Percentiles rank a stretch among this genome's conserved stretches.
Evolutionary conservation across 2,797 vertebrate species (phyloP).

Genomic region (Antennarius maculatus): DNA sequence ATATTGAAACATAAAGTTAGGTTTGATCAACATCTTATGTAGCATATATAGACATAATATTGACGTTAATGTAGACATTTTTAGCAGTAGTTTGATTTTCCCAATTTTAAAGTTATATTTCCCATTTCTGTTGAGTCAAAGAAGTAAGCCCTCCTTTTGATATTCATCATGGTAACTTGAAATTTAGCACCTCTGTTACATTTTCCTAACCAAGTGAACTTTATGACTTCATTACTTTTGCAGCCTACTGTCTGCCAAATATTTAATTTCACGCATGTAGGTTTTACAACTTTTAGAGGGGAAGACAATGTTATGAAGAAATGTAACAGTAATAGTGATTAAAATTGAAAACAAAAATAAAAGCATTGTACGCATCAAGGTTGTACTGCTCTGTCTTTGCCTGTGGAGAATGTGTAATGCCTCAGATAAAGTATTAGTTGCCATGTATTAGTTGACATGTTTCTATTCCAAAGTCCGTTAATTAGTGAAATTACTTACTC

Average conservation of each 20-base stretch:
- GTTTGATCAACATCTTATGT: not conserved
- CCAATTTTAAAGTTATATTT: not conserved
- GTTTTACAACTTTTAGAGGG: slow-evolving; percentile 1
- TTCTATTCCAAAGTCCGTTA: not conserved
- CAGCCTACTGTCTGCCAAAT: not conserved
- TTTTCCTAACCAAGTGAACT: not conserved
- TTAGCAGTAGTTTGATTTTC: not conserved
- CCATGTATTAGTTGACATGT: not conserved
- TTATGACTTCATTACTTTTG: not conserved
- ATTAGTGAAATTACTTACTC: not conserved
- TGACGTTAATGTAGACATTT: not conserved
- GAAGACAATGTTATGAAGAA: slow-evolving; percentile 9
- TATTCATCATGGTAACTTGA: not conserved
- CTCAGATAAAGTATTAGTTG: not conserved
- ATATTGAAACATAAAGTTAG: not conserved
- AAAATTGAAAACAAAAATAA: too few relatives aligned
- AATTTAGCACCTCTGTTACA: not conserved
- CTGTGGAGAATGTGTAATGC: not conserved
- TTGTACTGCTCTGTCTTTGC: not conserved
- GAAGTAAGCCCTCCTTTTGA: not conserved
- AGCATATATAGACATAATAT: too few relatives aligned
- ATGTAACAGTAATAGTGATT: not conserved
- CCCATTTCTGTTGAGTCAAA: not conserved
- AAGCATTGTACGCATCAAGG: not conserved
- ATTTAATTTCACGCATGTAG: not conserved